Evolutionary conservation across 2,113 vertebrate genomes (phyloP).

Genomic region (Lamprotornis superbus): DNA sequence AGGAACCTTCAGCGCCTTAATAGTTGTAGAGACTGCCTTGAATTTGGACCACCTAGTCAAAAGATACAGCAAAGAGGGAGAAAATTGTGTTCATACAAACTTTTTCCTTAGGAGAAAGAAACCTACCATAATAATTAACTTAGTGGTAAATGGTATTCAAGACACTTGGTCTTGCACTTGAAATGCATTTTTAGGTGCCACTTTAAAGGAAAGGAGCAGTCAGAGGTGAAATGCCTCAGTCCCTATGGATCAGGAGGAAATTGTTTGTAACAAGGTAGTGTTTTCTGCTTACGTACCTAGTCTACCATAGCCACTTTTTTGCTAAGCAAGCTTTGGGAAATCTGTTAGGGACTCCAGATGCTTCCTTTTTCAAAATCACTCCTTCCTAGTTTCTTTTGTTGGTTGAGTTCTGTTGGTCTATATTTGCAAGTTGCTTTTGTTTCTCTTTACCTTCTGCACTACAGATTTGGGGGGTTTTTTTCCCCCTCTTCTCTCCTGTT

Average conservation of each 20-base stretch:
- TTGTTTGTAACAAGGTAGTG: background rate
- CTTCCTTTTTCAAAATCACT: background rate
- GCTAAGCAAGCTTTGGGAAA: background rate
- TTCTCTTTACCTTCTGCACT: background rate
- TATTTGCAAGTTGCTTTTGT: background rate
- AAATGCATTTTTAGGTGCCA: background rate
- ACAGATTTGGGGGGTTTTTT: too few species aligned
- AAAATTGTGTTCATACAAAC: background rate
- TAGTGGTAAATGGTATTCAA: background rate
- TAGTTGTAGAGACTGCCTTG: background rate
- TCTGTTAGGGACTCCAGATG: background rate
- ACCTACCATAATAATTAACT: background rate
- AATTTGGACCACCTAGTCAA: background rate
- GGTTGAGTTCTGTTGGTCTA: background rate
- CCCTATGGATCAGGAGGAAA: background rate
- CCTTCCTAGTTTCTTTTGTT: background rate
- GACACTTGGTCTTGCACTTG: background rate
- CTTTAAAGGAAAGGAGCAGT: background rate
- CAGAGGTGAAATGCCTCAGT: background rate
- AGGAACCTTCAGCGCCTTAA: background rate
- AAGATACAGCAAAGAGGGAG: background rate
- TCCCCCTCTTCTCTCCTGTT: fast-evolving
- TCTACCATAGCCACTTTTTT: background rate
- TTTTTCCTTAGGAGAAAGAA: background rate
- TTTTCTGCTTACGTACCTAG: background rate